Evolutionary conservation across 2,888 invertebrate species (phyloP), one percentile per base, ranked within the genome.

Genomic region (Timema cristinae): DNA sequence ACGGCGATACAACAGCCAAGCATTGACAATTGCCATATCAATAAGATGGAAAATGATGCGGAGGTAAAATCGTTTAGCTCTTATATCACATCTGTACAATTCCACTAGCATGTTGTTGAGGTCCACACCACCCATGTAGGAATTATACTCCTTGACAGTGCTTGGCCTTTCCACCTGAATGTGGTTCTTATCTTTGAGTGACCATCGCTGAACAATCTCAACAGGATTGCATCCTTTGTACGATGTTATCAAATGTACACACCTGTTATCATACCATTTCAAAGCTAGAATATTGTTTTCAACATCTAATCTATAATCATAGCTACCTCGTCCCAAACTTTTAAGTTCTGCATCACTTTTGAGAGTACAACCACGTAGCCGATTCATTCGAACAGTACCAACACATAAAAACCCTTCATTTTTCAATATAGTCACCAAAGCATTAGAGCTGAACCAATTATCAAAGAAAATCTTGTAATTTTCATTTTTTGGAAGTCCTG

Each of bases 31-130:
- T 70, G 63, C 66, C 52, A 66, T 70, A 66, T 51, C 66, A 32
- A 70, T 68, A 8, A 73, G 51, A 54, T 73, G 56, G 32, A 71
- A 73, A 50, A 73, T 59, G 48, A 73, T 59, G 32, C 72, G 50
- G 32, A 70, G 50, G 59, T 73, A 71, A 49, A 71, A 59, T 32
- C 71, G 54, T 50, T 49, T 54, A 67, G 56, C 71, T 50, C 71
- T 73, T 67, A 73, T 73, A 32, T 67, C 67, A 11, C 48, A 66
- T n/a, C 71, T 66, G 59, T 72, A 72, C 49, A 72, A 70, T 50
- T 72, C 66, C 6, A 70, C 70, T n/a, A 70, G 66, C 72, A 72
- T 72, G 54, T 52, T 70, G 48, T 72, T 70, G 32, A 63, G 47
- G n/a, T 72, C 72, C 48, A 72, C 69, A 16, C 69, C 72, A 16